Conservation (phyloP, 1,140 invertebrate species). For the Stegodyphus mimosarum region DNA sequence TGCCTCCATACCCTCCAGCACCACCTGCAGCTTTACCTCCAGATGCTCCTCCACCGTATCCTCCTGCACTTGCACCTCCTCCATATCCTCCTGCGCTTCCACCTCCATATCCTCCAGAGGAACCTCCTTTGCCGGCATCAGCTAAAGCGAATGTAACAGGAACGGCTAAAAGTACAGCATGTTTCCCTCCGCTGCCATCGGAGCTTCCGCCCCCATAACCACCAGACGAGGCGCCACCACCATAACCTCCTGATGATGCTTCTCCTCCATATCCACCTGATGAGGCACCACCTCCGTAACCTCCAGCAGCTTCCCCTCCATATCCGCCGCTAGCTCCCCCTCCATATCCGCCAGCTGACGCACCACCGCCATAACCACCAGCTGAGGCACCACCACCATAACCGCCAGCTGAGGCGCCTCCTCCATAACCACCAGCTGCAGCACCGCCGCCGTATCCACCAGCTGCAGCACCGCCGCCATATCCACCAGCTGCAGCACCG, state of each 20-base stretch:
- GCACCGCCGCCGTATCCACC: conserved; percentile 42
- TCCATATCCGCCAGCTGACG: conserved; percentile 47
- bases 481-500: conserved; percentile 39
- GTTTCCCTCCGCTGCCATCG: conserved; percentile 55
- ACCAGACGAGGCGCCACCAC: conserved; percentile 52
- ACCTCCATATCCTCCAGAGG: conserved; percentile 50
- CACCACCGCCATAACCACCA: conserved; percentile 57
- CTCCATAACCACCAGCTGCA: conserved; percentile 36
- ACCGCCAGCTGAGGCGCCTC: conserved; percentile 37
- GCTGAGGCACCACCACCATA: conserved; percentile 52
- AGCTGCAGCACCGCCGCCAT: conserved; percentile 17
- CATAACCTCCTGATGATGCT: conserved; percentile 38
- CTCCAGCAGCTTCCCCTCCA: conserved; percentile 41
- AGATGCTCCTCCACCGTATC: not conserved
- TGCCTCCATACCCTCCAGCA: not conserved
- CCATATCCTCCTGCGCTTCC: conserved; percentile 34
- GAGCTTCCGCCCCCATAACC: conserved; percentile 50
- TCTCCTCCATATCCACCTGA: conserved; percentile 40
- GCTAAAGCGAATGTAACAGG: conserved; percentile 51
- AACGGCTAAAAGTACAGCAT: conserved; percentile 56
- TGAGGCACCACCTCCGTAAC: conserved; percentile 44
- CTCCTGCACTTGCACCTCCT: conserved; percentile 4
- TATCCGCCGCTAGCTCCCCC: conserved; percentile 35
- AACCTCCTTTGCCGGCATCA: conserved; percentile 53
- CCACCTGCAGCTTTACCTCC: conserved; percentile 26